phyloP scores from a whole-genome alignment of 2,113 vertebrate species.

The Oryzias curvinotus region DNA sequence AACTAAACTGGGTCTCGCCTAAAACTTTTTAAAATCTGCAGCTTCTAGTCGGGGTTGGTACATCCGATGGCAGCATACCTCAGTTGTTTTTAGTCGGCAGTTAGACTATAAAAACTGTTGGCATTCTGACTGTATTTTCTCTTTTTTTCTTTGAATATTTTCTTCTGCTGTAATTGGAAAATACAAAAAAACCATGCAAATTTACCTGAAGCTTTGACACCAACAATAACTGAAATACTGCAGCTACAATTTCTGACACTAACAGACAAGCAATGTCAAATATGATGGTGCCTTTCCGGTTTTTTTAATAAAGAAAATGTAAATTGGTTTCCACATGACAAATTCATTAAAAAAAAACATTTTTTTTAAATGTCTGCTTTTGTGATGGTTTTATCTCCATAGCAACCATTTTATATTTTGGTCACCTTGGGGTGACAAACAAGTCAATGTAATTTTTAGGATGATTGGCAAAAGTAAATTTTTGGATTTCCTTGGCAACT shows the following conservation, averaged over 20 bases:
- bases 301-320: not conserved
- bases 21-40: conserved; percentile 11
- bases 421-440: too few species aligned
- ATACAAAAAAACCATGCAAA: conserved; percentile 9
- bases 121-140: not conserved
- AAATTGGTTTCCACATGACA: too few species aligned
- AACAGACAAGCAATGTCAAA: conserved; percentile 8
- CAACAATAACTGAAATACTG: conserved; percentile 4
- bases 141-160: not conserved
- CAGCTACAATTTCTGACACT: conserved; percentile 6
- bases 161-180: conserved; percentile 1
- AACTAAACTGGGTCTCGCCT: not conserved
- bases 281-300: not conserved
- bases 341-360: too few species aligned
- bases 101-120: not conserved
- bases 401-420: too few species aligned
- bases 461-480: too few species aligned
- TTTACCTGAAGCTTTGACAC: conserved; percentile 25
- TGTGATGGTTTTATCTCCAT: too few species aligned
- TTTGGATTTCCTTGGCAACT: too few species aligned
- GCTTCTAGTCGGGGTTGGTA: not conserved
- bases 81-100: not conserved
- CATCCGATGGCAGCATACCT: too few species aligned
- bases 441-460: too few species aligned
- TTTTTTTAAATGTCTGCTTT: too few species aligned